phyloP scores from a whole-genome alignment of 2,797 vertebrate genomes.

The Xerus rutilus region DNA sequence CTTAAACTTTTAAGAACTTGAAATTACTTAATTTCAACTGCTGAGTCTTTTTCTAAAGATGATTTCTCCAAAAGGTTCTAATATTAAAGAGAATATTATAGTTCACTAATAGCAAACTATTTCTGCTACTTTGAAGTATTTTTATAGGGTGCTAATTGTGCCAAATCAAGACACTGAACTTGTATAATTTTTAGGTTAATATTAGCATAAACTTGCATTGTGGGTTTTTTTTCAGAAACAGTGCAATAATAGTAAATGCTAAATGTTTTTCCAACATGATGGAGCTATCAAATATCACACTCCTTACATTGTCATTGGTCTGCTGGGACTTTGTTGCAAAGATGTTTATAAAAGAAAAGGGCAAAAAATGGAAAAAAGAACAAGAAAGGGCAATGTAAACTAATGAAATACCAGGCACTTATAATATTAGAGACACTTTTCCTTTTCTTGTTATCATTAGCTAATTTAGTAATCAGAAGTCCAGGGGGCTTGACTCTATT shows the following conservation, averaged over 20 bases:
- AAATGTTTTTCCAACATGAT: slow-evolving; percentile 62
- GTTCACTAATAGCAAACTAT: slow-evolving; percentile 80
- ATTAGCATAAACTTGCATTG: slow-evolving; percentile 86
- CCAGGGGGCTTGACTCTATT: neutral
- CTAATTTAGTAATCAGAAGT: slow-evolving; percentile 4
- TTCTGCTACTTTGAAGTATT: slow-evolving; percentile 83
- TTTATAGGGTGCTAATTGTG: slow-evolving; percentile 86
- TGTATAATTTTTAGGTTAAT: slow-evolving; percentile 87
- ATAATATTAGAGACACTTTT: slow-evolving; percentile 11
- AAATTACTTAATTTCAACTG: slow-evolving; percentile 70
- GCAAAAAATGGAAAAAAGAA: neutral
- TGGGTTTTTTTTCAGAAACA: slow-evolving; percentile 65
- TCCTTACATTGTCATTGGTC: neutral
- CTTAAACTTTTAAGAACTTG: slow-evolving; percentile 69
- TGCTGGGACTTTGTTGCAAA: neutral
- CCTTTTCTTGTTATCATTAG: slow-evolving; percentile 5
- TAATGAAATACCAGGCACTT: neutral
- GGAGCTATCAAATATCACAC: slow-evolving; percentile 52
- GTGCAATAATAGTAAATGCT: slow-evolving; percentile 57
- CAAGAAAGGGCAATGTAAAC: slow-evolving; percentile 1
- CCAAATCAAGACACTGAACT: slow-evolving; percentile 84
- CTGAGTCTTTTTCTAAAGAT: slow-evolving; percentile 70
- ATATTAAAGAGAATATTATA: slow-evolving; percentile 79
- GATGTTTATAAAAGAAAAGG: slow-evolving; percentile 52
- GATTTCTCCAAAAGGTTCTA: slow-evolving; percentile 78